Percentiles rank a stretch among this genome's conserved stretches.
These are phyloP conservation scores for Zhuqinia jingwanae DNA, from an alignment of 2,888 invertebrate genomes.

Conservation along the genomic window DNA sequence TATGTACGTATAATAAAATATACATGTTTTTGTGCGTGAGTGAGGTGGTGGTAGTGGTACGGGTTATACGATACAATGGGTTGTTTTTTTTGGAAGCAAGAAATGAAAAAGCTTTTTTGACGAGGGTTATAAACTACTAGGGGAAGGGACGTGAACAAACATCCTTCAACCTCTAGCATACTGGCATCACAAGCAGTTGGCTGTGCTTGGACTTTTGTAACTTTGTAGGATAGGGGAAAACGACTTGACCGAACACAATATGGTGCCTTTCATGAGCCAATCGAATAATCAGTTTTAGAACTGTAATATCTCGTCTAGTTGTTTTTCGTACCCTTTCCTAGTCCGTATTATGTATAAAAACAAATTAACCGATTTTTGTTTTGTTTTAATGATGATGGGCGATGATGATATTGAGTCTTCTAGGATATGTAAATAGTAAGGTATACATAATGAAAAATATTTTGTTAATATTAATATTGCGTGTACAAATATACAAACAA, in stretches of 20 bases:
- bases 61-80: constrained; percentile 14
- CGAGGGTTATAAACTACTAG: constrained; percentile 46
- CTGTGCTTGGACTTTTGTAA: constrained; percentile 54
- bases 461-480: too few relatives aligned
- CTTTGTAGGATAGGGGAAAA: constrained; percentile 65
- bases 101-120: constrained; percentile 37
- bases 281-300: constrained; percentile 74
- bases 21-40: constrained; percentile 1
- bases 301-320: constrained; percentile 48
- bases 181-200: constrained; percentile 50
- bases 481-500: too few relatives aligned
- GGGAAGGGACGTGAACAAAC: constrained; percentile 63
- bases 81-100: constrained; percentile 35
- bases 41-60: not conserved
- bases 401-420: too few relatives aligned
- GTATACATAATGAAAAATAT: too few relatives aligned
- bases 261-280: constrained; percentile 75
- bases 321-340: constrained; percentile 52
- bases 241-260: constrained; percentile 74
- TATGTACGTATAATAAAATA: too few relatives aligned
- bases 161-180: constrained; percentile 57
- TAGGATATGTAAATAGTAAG: too few relatives aligned
- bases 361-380: too few relatives aligned
- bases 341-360: too few relatives aligned
- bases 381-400: too few relatives aligned